A percentile compares a stretch with the other conserved stretches of the same genome.
Evolutionary conservation across 1,140 invertebrate species (phyloP).

Genomic region (Tetranychus cinnabarinus): DNA sequence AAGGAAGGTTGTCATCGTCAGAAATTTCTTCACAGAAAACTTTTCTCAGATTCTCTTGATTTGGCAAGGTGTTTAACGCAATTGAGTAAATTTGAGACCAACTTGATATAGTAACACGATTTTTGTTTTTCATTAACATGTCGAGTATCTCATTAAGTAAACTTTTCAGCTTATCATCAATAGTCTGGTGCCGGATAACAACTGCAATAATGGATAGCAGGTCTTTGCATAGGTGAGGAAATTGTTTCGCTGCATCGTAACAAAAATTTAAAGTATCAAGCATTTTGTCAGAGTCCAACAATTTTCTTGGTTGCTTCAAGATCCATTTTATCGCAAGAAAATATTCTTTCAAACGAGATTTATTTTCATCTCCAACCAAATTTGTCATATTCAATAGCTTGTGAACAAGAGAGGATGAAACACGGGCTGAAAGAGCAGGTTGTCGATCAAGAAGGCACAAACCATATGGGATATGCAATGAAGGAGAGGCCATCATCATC

Average conservation of each 20-base stretch:
- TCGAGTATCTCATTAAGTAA: constrained; percentile 1
- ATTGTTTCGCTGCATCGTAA: background rate
- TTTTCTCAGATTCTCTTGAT: constrained; percentile 1
- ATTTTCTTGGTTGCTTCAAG: background rate
- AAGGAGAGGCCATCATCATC: background rate
- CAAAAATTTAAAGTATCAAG: constrained; percentile 3
- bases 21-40: constrained; percentile 5
- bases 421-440: background rate
- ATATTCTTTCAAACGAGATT: constrained; percentile 1
- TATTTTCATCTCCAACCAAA: background rate
- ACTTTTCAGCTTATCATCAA: background rate
- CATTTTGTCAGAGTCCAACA: background rate
- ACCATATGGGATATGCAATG: background rate
- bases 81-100: constrained; percentile 9
- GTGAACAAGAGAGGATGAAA: background rate
- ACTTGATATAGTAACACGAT: constrained; percentile 3
- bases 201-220: constrained; percentile 5
- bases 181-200: constrained; percentile 1
- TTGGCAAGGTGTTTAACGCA: constrained; percentile 5
- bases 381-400: background rate
- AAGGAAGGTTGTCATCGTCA: background rate
- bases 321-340: background rate
- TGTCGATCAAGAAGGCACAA: background rate
- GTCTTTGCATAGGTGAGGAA: background rate
- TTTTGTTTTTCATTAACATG: constrained; percentile 4